These are phyloP conservation scores for Pantelozetes paolii DNA, from an alignment of 2,888 invertebrate genomes.

Conservation along the genomic window DNA sequence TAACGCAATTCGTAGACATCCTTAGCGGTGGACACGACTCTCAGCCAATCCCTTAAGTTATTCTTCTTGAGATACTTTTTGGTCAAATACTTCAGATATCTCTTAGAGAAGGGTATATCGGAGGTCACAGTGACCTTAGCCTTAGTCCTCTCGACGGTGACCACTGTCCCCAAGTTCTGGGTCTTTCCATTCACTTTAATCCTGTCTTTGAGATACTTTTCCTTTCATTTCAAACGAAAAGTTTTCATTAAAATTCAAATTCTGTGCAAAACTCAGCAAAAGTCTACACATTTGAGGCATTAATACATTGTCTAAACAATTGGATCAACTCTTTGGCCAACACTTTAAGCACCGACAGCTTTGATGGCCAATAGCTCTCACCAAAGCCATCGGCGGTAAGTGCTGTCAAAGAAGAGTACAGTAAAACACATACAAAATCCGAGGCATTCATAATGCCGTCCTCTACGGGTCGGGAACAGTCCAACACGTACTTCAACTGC, in stretches of 20 bases:
- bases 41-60: slow-evolving; percentile 96
- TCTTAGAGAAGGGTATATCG: slow-evolving; percentile 71
- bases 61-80: slow-evolving; percentile 99
- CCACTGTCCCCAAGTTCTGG: slow-evolving; percentile 87
- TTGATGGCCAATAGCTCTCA: no score
- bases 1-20: slow-evolving; percentile 97
- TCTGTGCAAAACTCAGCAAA: slow-evolving; percentile 38
- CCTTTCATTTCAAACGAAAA: no score
- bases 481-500: slow-evolving; percentile 82
- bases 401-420: no score
- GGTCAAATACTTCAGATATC: slow-evolving; percentile 88
- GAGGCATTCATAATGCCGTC: slow-evolving; percentile 97
- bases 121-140: slow-evolving; percentile 86
- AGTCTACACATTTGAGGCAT: slow-evolving; percentile 36
- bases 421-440: slow-evolving; percentile 75
- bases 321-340: no score
- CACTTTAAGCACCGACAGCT: no score
- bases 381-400: no score
- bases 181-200: slow-evolving; percentile 93
- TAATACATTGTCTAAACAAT: background rate
- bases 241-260: background rate
- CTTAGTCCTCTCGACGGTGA: slow-evolving; percentile 83
- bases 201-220: slow-evolving; percentile 56
- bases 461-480: slow-evolving; percentile 98
- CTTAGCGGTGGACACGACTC: slow-evolving; percentile 94